Base-by-base conservation (phyloP, 1,140 invertebrate species). In the Aphidius ervi region DNA sequence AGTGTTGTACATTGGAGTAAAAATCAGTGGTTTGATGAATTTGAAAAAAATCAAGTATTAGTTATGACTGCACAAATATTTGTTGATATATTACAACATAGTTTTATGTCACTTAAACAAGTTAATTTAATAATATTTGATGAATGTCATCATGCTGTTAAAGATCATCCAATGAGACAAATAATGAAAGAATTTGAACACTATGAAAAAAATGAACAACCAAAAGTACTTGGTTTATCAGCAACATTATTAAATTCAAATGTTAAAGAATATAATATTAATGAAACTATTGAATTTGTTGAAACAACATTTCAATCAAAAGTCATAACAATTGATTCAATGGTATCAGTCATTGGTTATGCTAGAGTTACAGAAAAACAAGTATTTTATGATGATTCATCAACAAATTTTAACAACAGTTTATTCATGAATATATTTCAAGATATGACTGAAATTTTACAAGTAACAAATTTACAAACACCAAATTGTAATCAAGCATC, bases 81-180 rank as follows among this genome's bases (percentile, higher is more conserved):
- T 56, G 65, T 86, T 3, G 85, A 93, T 65, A 76, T 94, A 59
- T 61, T 98, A 0, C 72, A 79, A 8, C 84, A 88, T 64, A 81
- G 82, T 6, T 84, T 85, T 64, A 79, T 95, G 23, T 66, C 66
- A 65, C 71, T 86, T 42, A 65, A 70, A 20, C 67, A 72, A 61
- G 81, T 96, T n/a, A 93, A 90, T 79, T 78, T 98, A 23, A 69
- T 97, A 0, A 87, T 98, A 46, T 88, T 98, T 68, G 95, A 98
- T 74, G 94, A 98, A 73, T 97, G 94, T 71, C 95, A 98, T 74
- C 85, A 88, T 70, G 93, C 87, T 9, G 87, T 88, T 0, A 83
- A 84, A 9, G 80, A 87, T 59, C 90, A 94, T 77, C 87, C 91
- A 0, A 94, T 90, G 86, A 74, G 85, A 46, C 70, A 82, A 61